Percentiles rank a stretch among this genome's conserved stretches.
Evolutionary conservation across 1,140 invertebrate genomes (phyloP).

Genomic region (Thalassaphorura encarpata): DNA sequence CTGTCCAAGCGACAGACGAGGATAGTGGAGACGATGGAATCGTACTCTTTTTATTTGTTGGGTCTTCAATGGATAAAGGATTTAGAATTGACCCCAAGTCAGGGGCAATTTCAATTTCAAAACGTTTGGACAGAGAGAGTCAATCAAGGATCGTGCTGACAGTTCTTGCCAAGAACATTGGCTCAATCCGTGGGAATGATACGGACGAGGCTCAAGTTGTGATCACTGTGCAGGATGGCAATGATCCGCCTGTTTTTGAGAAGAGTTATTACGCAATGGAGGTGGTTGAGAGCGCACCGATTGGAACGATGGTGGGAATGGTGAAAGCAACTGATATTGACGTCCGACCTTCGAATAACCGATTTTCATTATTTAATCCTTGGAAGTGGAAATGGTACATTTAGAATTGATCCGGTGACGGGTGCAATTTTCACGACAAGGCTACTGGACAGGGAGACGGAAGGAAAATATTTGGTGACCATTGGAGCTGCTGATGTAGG

Average conservation of each 20-base stretch:
- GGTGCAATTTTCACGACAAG: conserved; percentile 69
- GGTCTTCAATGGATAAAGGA: conserved; percentile 82
- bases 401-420: conserved; percentile 76
- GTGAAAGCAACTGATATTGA: conserved; percentile 86
- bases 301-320: conserved; percentile 61
- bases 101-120: conserved; percentile 70
- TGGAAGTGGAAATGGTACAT: conserved; percentile 71
- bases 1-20: conserved; percentile 78
- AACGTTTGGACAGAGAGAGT: conserved; percentile 76
- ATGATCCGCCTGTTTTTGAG: conserved; percentile 86
- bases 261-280: conserved; percentile 60
- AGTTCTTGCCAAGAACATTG: conserved; percentile 87
- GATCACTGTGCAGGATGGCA: conserved; percentile 86
- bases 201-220: conserved; percentile 90
- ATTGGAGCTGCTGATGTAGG: conserved; percentile 85
- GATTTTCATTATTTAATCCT: conserved; percentile 77
- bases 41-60: conserved; percentile 84
- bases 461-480: conserved; percentile 63
- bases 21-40: conserved; percentile 85
- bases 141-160: conserved; percentile 80
- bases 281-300: conserved; percentile 61
- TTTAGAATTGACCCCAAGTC: conserved; percentile 76
- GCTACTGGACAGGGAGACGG: conserved; percentile 68
- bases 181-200: conserved; percentile 78
- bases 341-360: conserved; percentile 77